phyloP scores from a whole-genome alignment of 2,113 vertebrate species.

The Pogonocichla stellata region DNA sequence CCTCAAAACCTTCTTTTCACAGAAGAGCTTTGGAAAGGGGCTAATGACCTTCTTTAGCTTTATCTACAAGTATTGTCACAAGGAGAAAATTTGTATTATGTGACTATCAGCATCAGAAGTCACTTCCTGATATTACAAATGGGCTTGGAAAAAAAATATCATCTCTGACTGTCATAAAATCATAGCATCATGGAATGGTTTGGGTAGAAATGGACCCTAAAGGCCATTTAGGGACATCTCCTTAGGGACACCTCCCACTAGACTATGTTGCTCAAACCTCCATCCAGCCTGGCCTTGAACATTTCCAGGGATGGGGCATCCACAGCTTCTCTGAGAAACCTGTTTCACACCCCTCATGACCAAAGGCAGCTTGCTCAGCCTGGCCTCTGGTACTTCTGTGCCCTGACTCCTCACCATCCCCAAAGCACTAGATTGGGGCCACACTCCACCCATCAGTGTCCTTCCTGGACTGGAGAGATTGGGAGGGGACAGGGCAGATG shows the following conservation, averaged over 20 bases:
- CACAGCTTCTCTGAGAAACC: background rate
- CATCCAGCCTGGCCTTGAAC: background rate
- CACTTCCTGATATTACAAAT: background rate
- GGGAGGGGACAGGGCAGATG: fast-evolving
- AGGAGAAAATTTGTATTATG: background rate
- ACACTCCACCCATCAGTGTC: fast-evolving
- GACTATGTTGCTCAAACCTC: background rate
- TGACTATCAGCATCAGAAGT: background rate
- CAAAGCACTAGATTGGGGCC: background rate
- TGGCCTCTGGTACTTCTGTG: background rate
- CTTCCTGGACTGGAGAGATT: background rate
- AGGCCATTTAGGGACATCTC: background rate
- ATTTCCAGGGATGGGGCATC: background rate
- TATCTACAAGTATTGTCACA: background rate
- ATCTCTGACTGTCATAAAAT: background rate
- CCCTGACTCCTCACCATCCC: background rate
- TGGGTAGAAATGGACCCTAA: background rate
- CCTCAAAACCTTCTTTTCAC: background rate
- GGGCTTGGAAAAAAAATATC: background rate
- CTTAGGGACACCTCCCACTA: background rate
- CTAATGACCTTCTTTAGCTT: background rate
- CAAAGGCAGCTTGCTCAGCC: background rate
- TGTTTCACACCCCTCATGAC: background rate
- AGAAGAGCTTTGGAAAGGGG: background rate
- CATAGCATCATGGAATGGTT: background rate